phyloP scores from a whole-genome alignment of 2,888 invertebrate species.

The Disparrhopalites patrizii region DNA sequence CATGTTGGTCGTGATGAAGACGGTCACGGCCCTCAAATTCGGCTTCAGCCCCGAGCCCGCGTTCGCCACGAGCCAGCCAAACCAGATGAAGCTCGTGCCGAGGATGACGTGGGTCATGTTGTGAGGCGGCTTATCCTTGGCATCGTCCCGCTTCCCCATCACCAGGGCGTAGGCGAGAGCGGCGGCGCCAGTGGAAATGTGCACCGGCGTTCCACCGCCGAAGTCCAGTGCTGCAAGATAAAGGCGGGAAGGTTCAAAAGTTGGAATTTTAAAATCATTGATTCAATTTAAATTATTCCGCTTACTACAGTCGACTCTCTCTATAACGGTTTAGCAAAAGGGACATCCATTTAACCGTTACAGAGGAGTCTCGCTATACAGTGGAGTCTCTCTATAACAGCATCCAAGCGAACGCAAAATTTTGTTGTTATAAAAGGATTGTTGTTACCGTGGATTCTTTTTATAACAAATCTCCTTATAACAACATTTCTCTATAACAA shows the following conservation, averaged over 20 bases:
- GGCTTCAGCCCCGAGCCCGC: constrained; percentile 37
- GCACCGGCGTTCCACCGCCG: constrained; percentile 40
- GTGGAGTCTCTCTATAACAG: too few species aligned
- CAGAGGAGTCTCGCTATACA: too few species aligned
- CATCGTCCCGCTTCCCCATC: constrained; percentile 36
- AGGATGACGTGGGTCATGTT: constrained; percentile 41
- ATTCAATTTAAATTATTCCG: too few species aligned
- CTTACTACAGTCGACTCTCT: too few species aligned
- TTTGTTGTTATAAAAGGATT: too few species aligned
- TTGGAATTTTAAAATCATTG: background rate
- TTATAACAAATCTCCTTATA: too few species aligned
- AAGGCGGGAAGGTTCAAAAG: background rate
- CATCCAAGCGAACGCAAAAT: too few species aligned
- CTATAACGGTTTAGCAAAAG: too few species aligned
- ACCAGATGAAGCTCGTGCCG: constrained; percentile 32
- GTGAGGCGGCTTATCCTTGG: constrained; percentile 38
- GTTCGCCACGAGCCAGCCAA: constrained; percentile 42
- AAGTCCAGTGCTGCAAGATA: constrained; percentile 35
- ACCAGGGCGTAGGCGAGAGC: constrained; percentile 41
- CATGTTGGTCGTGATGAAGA: constrained; percentile 41
- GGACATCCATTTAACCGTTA: too few species aligned
- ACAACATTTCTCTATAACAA: too few species aligned
- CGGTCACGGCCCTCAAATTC: constrained; percentile 36
- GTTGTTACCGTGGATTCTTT: too few species aligned
- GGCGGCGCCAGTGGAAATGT: constrained; percentile 36